Evolutionary conservation across 2,113 vertebrate genomes (phyloP).

Genomic region (Cairina moschata): DNA sequence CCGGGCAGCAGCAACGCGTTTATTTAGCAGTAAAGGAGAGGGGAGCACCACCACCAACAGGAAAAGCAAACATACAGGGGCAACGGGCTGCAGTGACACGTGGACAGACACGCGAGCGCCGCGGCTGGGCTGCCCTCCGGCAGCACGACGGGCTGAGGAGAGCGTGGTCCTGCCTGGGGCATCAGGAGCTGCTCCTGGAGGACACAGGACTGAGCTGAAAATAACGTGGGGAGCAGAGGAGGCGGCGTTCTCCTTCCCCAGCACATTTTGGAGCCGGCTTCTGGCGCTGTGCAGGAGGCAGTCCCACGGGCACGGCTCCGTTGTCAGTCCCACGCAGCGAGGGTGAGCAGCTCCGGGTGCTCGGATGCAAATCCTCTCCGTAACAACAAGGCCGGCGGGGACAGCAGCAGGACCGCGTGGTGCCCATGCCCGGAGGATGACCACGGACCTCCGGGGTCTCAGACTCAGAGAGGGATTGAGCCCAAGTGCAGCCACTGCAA

Average conservation of each 20-base stretch:
- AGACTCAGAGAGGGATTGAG: neutral
- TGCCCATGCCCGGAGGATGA: neutral
- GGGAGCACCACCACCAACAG: neutral
- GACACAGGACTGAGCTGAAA: fast-evolving
- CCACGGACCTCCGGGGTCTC: neutral
- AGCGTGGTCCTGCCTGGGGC: fast-evolving
- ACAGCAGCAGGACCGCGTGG: neutral
- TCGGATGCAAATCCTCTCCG: neutral
- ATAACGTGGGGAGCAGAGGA: fast-evolving
- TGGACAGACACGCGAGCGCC: neutral
- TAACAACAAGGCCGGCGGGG: neutral
- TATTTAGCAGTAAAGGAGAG: conserved; percentile 27
- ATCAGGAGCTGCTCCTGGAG: fast-evolving
- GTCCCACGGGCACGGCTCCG: neutral
- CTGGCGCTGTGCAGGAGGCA: neutral
- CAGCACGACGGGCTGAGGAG: fast-evolving
- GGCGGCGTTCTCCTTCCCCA: neutral
- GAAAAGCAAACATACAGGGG: neutral
- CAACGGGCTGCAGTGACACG: neutral
- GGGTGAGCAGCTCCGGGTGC: neutral
- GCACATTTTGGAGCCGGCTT: neutral
- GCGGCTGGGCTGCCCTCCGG: neutral
- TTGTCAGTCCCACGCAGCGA: neutral
- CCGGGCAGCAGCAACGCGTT: neutral
- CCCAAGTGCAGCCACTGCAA: fast-evolving